Base-by-base conservation (phyloP, 2,113 vertebrate species). In the Herpetotheres cachinnans region DNA sequence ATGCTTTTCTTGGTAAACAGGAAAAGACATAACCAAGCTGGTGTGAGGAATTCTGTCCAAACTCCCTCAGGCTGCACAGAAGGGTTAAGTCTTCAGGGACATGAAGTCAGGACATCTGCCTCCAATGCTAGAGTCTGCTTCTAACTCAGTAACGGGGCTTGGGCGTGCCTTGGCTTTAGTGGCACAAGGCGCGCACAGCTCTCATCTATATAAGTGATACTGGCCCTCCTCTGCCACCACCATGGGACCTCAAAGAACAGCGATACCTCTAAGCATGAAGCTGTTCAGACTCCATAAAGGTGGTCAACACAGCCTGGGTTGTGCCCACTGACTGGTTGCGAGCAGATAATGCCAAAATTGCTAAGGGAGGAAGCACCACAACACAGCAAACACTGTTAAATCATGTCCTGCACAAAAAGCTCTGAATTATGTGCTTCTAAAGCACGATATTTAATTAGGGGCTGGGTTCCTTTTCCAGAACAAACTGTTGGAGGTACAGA, bases 11-110 rank as follows among this genome's bases (percentile, higher is more conserved):
- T 79, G 58, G 30, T 69, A 94, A 91, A 96, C 56, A 93, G 40
- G 72, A 96, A 91, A 44, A 96, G 94, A 92, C 86, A 58, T 56
- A 30, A 44, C 49, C 78, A 93, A 93, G 56, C 73, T 91, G 70
- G 25, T 76, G 70, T 82, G 86, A 84, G 52, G 16, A 11, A 65
- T 66, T 89, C 56, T 74, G 70, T 76, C 40, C 86, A 72, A 72
- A 44, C 55, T 79, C 83, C 83, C 91, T 18, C 40, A 50, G 63
- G 77, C 89, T 91, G 40, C 86, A 91, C 80, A 74, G 83, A n/a
- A 85, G 76, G 52, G 44, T 36, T 72, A 89, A 55, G 1, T 84
- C 91, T 87, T 76, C 52, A 84, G 86, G 86, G 83, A 87, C 40
- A 22, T 3, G 5, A 63, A 90, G 24, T 38, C 32, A 89, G 61